phyloP scores from a whole-genome alignment of 2,797 vertebrate species.

The Triplophysa yarkandensis region DNA sequence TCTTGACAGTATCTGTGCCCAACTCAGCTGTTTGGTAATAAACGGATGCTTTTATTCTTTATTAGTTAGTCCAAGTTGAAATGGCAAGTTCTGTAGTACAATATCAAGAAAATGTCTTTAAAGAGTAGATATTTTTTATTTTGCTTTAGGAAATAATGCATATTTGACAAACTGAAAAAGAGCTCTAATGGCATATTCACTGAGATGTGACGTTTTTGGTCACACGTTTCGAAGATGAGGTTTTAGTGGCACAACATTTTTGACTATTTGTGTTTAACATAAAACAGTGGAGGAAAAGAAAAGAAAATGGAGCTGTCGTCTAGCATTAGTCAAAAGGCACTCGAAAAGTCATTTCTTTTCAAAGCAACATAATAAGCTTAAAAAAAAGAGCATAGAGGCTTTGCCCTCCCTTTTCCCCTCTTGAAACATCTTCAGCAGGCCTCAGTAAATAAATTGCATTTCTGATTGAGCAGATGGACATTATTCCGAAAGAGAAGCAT shows the following conservation, averaged over 20 bases:
- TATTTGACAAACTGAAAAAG: not conserved
- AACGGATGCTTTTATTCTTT: slow-evolving; percentile 1
- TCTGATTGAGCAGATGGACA: slow-evolving; percentile 44
- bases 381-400: slow-evolving; percentile 18
- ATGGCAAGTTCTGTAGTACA: not conserved
- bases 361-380: slow-evolving; percentile 41
- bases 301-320: slow-evolving; percentile 24
- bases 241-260: not conserved
- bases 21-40: not conserved
- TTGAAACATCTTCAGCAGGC: slow-evolving; percentile 34
- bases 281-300: slow-evolving; percentile 21
- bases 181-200: not conserved
- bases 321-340: slow-evolving; percentile 41
- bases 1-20: not conserved
- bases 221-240: not conserved
- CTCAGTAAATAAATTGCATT: slow-evolving; percentile 37
- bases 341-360: slow-evolving; percentile 39
- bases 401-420: slow-evolving; percentile 17
- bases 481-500: slow-evolving; percentile 41
- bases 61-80: not conserved
- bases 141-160: not conserved
- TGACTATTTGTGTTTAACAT: slow-evolving; percentile 25
- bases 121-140: not conserved
- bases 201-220: not conserved
- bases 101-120: not conserved